Evolutionary conservation across 2,797 vertebrate genomes (phyloP).

Genomic region (Gymnodraco acuticeps): DNA sequence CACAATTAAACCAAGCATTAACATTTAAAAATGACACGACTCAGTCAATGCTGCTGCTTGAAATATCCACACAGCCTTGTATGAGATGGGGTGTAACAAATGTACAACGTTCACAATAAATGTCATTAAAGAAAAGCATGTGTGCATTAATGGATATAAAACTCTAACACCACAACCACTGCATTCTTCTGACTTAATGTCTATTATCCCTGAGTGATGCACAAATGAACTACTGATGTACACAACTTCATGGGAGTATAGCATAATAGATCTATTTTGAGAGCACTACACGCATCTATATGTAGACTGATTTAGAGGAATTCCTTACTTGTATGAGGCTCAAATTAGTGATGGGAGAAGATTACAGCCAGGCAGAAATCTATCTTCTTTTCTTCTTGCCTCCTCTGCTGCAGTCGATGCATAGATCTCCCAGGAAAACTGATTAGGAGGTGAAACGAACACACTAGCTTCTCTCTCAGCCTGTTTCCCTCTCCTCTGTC

Average conservation of each 20-base stretch:
- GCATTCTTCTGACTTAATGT: conserved; percentile 13
- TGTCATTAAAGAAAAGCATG: conserved; percentile 3
- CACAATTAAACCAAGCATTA: conserved; percentile 30
- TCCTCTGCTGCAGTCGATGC: conserved; percentile 70
- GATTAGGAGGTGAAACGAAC: conserved; percentile 80
- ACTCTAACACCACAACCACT: not conserved
- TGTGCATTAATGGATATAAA: conserved; percentile 24
- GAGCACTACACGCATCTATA: conserved; percentile 14
- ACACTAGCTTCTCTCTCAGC: conserved; percentile 56
- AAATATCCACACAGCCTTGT: conserved; percentile 11
- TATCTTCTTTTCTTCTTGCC: conserved; percentile 51
- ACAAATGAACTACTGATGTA: not conserved
- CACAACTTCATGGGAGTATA: conserved; percentile 26
- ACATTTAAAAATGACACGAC: conserved; percentile 16
- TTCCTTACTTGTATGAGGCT: conserved; percentile 73
- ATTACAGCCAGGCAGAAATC: conserved; percentile 24
- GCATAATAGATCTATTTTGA: not conserved
- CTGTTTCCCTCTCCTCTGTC: conserved; percentile 62
- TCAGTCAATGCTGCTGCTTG: conserved; percentile 6
- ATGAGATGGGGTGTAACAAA: conserved; percentile 30
- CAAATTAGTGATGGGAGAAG: conserved; percentile 48
- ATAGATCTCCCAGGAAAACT: conserved; percentile 75
- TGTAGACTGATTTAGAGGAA: conserved; percentile 26
- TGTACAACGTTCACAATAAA: conserved; percentile 15
- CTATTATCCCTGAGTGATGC: conserved; percentile 12